A percentile compares a stretch with the other conserved stretches of the same genome.
phyloP scores from a whole-genome alignment of 2,888 invertebrate genomes.

The Noctua fimbriata region DNA sequence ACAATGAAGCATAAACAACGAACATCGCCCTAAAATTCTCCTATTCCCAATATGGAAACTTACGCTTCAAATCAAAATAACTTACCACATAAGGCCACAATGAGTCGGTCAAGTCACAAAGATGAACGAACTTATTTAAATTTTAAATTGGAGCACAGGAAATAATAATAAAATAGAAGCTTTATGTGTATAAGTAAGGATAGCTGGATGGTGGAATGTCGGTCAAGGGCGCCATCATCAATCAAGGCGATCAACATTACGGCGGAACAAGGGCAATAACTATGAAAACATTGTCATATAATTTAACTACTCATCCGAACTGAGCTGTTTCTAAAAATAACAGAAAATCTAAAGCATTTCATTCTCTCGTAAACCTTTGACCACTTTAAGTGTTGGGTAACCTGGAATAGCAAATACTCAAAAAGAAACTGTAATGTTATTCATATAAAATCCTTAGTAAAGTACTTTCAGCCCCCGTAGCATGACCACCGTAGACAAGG shows the following conservation, averaged over 20 bases:
- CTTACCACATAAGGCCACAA: constrained; percentile 11
- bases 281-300: constrained; percentile 54
- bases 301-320: constrained; percentile 50
- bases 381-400: not conserved
- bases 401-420: not conserved
- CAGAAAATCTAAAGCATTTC: not conserved
- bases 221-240: constrained; percentile 61
- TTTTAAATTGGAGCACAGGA: constrained; percentile 51
- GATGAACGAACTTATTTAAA: constrained; percentile 52
- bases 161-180: constrained; percentile 47
- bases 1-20: constrained; percentile 36
- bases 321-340: constrained; percentile 30
- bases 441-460: not conserved
- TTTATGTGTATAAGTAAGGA: constrained; percentile 59
- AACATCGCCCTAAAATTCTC: constrained; percentile 9
- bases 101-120: constrained; percentile 33
- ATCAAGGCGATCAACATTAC: constrained; percentile 61
- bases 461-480: not conserved
- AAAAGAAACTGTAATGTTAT: not conserved
- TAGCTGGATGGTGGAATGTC: constrained; percentile 56
- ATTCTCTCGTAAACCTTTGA: constrained; percentile 7
- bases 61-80: constrained; percentile 22
- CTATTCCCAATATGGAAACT: constrained; percentile 9
- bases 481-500: too few relatives aligned
- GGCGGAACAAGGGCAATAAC: constrained; percentile 57